Evolutionary conservation across 2,113 vertebrate species (phyloP).

Genomic region (Nettapus auritus): DNA sequence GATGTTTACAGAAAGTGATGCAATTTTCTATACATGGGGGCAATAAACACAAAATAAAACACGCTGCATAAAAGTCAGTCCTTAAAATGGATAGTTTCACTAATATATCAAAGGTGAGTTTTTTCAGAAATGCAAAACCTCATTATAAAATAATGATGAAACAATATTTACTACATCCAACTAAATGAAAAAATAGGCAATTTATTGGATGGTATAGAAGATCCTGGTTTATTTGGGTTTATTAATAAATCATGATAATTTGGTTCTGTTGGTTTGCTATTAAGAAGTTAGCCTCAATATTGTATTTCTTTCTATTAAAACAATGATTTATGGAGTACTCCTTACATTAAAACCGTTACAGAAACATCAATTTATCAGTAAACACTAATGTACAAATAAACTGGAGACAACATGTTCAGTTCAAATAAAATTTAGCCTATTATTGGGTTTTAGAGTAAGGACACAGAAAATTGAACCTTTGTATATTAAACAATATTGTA

Average conservation of each 20-base stretch:
- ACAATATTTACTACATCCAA: not conserved
- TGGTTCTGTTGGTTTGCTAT: not conserved
- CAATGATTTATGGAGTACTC: not conserved
- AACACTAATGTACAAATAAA: conserved; percentile 51
- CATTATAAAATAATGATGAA: conserved; percentile 33
- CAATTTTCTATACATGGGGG: not conserved
- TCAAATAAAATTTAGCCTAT: conserved; percentile 54
- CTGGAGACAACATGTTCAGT: conserved; percentile 52
- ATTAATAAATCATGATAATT: conserved; percentile 50
- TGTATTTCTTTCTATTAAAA: conserved; percentile 53
- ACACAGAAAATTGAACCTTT: conserved; percentile 1
- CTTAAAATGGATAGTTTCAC: not conserved
- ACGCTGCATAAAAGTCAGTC: not conserved
- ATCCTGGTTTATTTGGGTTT: conserved; percentile 19
- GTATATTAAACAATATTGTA: not conserved
- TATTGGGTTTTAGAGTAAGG: conserved; percentile 1
- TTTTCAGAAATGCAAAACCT: conserved; percentile 45
- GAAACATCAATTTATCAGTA: conserved; percentile 58
- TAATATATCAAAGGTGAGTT: not conserved
- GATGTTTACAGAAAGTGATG: not conserved
- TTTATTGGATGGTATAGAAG: not conserved
- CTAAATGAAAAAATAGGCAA: conserved; percentile 24
- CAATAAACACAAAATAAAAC: not conserved
- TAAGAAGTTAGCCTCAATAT: conserved; percentile 12
- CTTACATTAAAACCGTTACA: conserved; percentile 38